Percentiles rank a stretch among this genome's conserved stretches.
phyloP scores from a whole-genome alignment of 2,797 vertebrate species.

The Propithecus deckenii region DNA sequence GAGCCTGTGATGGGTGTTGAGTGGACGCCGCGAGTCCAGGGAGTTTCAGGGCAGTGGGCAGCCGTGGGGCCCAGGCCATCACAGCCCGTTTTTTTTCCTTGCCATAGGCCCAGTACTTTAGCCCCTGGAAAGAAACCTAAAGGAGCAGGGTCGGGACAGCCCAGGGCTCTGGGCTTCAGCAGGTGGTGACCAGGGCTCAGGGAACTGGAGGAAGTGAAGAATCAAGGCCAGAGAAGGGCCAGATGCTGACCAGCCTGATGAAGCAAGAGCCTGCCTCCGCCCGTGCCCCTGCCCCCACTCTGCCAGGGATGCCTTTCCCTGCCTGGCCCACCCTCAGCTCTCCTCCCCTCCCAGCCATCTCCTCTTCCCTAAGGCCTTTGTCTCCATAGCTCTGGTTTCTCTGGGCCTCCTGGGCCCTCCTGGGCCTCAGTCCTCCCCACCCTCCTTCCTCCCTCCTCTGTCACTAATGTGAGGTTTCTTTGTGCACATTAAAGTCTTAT shows the following conservation, averaged over 20 bases:
- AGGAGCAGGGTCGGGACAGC: background rate
- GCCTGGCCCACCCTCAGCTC: background rate
- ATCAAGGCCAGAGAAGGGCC: background rate
- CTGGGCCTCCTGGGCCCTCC: background rate
- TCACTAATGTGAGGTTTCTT: constrained; percentile 44
- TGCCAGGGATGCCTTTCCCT: background rate
- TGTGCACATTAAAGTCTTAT: constrained; percentile 66
- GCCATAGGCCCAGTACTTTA: constrained; percentile 56
- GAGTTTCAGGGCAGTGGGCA: background rate
- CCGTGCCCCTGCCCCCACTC: background rate
- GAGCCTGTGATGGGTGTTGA: background rate
- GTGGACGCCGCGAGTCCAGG: fast-evolving
- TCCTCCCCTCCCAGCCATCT: background rate
- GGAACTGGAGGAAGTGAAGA: background rate
- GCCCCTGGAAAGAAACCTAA: constrained; percentile 52
- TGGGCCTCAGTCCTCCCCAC: background rate
- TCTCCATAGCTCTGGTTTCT: background rate
- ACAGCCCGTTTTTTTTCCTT: background rate
- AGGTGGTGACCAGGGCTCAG: background rate
- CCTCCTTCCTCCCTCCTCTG: background rate
- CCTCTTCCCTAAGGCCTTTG: background rate
- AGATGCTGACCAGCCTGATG: background rate
- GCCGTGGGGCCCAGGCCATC: background rate
- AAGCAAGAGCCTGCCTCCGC: background rate
- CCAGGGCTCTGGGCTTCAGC: background rate